A percentile compares a stretch with the other conserved stretches of the same genome.
phyloP scores from a whole-genome alignment of 2,888 invertebrate genomes.

The Hoplodrina blanda region DNA sequence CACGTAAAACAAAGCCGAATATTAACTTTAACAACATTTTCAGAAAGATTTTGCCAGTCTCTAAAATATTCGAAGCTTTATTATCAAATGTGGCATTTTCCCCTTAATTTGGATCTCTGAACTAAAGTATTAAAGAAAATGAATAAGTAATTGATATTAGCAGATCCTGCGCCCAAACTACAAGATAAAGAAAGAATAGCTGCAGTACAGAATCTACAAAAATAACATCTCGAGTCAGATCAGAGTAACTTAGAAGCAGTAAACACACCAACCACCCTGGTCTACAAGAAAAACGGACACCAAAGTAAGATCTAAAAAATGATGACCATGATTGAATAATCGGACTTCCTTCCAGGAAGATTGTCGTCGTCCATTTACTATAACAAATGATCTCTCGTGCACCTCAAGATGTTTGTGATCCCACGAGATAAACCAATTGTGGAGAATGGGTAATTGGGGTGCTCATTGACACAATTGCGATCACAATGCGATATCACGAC shows the following conservation, averaged over 20 bases:
- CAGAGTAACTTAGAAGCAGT: background rate
- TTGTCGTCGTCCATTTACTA: background rate
- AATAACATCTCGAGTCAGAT: too few relatives aligned
- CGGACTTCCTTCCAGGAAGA: conserved; percentile 1
- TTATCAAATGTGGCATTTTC: background rate
- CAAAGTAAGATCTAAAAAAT: background rate
- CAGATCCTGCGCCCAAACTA: background rate
- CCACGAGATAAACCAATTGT: conserved; percentile 40
- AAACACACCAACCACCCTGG: background rate
- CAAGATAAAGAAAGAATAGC: background rate
- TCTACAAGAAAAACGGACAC: background rate
- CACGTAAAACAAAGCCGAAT: background rate
- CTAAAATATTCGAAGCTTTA: too few relatives aligned
- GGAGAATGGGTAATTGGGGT: conserved; percentile 47
- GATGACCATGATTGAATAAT: conserved; percentile 20
- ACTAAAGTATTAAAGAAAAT: background rate
- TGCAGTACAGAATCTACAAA: background rate
- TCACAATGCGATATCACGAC: conserved; percentile 47
- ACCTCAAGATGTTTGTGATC: conserved; percentile 38
- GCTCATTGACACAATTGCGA: conserved; percentile 49
- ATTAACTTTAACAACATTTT: background rate
- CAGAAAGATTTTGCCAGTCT: background rate
- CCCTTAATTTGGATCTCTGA: background rate
- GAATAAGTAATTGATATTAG: background rate
- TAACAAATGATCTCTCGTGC: conserved; percentile 16